Conservation (phyloP, 2,888 invertebrate species). For the Ischnura elegans region DNA sequence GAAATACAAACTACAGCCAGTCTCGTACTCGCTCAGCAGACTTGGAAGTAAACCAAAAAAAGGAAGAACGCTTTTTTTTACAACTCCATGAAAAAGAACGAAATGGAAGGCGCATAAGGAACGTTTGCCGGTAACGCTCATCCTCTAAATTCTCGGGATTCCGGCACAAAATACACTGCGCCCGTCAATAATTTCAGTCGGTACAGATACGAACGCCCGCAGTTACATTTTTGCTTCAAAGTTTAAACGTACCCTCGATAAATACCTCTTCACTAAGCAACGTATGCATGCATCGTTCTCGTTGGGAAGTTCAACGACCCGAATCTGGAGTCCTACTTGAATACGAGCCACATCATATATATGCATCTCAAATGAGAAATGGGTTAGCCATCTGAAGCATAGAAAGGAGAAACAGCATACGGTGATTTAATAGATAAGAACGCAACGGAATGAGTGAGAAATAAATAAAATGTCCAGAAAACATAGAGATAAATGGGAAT, state of each 20-base stretch:
- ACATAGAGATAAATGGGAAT: too few species aligned
- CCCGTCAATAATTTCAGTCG: not conserved
- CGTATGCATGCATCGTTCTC: too few species aligned
- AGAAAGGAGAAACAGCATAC: too few species aligned
- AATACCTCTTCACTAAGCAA: not conserved
- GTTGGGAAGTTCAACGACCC: too few species aligned
- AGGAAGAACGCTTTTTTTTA: not conserved
- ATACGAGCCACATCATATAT: too few species aligned
- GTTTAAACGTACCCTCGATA: not conserved
- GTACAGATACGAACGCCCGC: not conserved
- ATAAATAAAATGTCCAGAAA: too few species aligned
- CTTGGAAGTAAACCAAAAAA: not conserved
- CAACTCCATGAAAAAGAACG: not conserved
- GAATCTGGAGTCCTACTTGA: too few species aligned
- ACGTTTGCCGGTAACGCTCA: not conserved
- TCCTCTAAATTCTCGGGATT: not conserved
- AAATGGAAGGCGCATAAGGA: not conserved
- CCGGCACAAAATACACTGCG: not conserved
- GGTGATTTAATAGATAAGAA: too few species aligned
- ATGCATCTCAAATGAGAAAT: too few species aligned
- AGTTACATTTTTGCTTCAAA: not conserved
- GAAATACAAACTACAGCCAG: not conserved
- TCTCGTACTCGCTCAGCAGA: not conserved
- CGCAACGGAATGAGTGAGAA: too few species aligned
- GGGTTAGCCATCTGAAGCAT: too few species aligned